Base-by-base conservation (phyloP, 2,797 vertebrate species). In the Sebastes matsubarae region DNA sequence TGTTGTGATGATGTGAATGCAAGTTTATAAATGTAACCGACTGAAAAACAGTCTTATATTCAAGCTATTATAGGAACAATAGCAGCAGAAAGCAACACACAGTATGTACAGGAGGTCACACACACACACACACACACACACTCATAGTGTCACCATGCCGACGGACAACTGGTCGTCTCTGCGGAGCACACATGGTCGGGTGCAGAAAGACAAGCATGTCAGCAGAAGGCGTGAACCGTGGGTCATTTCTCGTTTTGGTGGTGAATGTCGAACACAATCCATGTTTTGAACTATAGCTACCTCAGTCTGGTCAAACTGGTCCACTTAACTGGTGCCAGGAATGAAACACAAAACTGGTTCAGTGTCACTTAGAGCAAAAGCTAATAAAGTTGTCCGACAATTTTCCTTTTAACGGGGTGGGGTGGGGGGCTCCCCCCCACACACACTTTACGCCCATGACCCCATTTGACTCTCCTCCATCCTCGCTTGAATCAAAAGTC, bases 161-260 rank as follows among this genome's bases (percentile, higher is more conserved):
- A 71, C 52, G 9, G 72, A 84, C 79, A 83, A 85, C 80, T 83
- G 85, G 61, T 73, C 67, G 25, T 79, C 73, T 78, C 83, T 29
- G 36, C 75, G 16, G 60, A 11, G 70, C 75, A 75, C 82, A 86
- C 79, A 78, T 74, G 85, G 82, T 22, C 9, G 57, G 32, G 67
- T 68, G 77, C 67, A 87, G 86, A 81, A 50, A 78, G 84, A 82
- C 70, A 2, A 83, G 75, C 64, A 2, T 38, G 77, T 61, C 58
- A 38, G 83, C 75, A 88, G 74, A 78, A 68, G 60, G 73, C 27
- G 8, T 16, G 55, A 59, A 59, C 67, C 2, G 30, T 18, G 57
- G 11, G 80, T 59, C 67, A 12, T 25, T 24, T 66, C 60, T 58
- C 12, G 1, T 78, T 69, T 55, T 20, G 30, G 46, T 50, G 29